phyloP scores from a whole-genome alignment of 2,113 vertebrate genomes.

The Lophura nycthemera region DNA sequence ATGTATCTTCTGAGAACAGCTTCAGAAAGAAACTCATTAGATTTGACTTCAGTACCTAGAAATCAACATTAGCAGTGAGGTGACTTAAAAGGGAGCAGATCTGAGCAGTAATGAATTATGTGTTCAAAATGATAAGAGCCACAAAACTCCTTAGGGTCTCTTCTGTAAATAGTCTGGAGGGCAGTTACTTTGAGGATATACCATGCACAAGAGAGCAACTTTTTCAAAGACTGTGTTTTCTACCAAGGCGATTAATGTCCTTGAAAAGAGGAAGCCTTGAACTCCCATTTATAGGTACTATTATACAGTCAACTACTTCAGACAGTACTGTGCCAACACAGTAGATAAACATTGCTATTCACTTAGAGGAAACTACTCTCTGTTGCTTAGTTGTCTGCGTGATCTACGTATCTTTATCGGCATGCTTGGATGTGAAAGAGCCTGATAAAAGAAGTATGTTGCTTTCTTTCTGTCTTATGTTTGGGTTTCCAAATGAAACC shows the following conservation, averaged over 20 bases:
- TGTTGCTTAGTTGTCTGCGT: neutral
- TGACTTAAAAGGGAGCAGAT: neutral
- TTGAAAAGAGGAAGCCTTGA: neutral
- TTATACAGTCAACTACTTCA: neutral
- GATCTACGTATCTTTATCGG: neutral
- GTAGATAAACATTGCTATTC: neutral
- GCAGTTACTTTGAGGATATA: neutral
- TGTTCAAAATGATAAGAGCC: neutral
- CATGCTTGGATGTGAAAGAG: neutral
- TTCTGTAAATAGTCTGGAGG: neutral
- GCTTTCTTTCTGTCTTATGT: neutral
- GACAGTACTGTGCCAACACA: neutral
- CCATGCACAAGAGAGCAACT: accelerated
- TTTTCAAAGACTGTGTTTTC: neutral
- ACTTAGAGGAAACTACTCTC: neutral
- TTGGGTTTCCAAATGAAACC: neutral
- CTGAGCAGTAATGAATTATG: neutral
- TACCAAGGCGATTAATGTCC: neutral
- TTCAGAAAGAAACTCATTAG: neutral
- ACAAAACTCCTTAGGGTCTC: neutral
- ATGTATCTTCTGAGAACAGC: neutral
- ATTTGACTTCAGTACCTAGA: neutral
- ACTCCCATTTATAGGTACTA: neutral
- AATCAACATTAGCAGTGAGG: neutral
- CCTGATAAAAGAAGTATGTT: accelerated